Evolutionary conservation across 2,113 vertebrate genomes (phyloP).

Genomic region (Microtus pennsylvanicus): DNA sequence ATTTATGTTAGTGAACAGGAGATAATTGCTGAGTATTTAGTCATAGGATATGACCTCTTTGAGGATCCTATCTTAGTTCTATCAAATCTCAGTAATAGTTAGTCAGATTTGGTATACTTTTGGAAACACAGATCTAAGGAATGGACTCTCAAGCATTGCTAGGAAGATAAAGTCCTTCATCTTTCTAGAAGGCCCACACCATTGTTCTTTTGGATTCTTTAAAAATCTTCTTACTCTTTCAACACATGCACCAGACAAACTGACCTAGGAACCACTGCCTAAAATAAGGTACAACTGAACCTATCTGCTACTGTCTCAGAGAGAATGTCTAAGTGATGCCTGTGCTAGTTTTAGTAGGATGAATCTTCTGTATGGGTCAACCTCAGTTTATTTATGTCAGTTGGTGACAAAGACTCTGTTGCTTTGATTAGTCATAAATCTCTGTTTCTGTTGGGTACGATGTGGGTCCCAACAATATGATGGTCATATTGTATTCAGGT

Average conservation of each 20-base stretch:
- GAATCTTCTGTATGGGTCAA: background rate
- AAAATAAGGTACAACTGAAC: fast-evolving
- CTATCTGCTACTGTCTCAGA: background rate
- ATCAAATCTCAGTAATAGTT: background rate
- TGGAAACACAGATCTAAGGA: background rate
- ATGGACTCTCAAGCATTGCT: background rate
- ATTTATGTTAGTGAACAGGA: background rate
- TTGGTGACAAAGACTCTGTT: background rate
- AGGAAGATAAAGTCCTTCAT: background rate
- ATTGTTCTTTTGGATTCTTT: background rate
- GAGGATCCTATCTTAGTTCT: background rate
- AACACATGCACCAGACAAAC: background rate
- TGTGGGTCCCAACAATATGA: too few relatives aligned
- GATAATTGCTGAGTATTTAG: background rate
- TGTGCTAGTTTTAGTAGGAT: background rate
- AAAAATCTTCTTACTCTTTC: background rate
- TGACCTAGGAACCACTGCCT: background rate
- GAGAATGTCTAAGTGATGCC: background rate
- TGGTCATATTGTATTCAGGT: background rate
- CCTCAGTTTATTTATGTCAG: background rate
- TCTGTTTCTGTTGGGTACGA: background rate
- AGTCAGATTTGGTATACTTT: background rate
- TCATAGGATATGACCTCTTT: background rate
- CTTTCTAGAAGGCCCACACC: background rate
- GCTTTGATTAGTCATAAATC: background rate